phyloP scores from a whole-genome alignment of 1,140 invertebrate genomes.

The Heliconius himera region DNA sequence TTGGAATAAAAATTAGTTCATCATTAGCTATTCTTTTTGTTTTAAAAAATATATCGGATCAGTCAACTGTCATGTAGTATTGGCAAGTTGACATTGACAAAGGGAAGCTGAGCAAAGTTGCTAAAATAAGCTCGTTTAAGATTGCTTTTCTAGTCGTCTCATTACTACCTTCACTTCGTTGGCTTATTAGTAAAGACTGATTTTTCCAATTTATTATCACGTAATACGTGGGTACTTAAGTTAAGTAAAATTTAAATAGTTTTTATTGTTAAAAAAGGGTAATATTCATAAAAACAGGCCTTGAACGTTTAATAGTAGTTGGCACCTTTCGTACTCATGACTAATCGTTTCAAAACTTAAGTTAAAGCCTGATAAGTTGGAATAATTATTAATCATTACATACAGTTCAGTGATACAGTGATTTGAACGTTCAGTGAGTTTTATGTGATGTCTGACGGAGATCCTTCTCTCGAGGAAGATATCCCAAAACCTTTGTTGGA shows the following conservation, averaged over 20 bases:
- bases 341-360: conserved; percentile 40
- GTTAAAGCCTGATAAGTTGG: conserved; percentile 23
- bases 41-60: background rate
- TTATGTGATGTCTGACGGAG: conserved; percentile 79
- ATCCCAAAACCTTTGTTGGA: conserved; percentile 70
- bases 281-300: background rate
- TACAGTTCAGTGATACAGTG: conserved; percentile 28
- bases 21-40: background rate
- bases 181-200: conserved; percentile 27
- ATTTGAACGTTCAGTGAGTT: conserved; percentile 36
- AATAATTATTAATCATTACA: background rate
- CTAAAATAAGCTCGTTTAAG: conserved; percentile 27
- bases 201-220: conserved; percentile 24
- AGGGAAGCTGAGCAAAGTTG: conserved; percentile 11
- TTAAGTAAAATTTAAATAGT: conserved; percentile 15
- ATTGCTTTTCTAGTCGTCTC: conserved; percentile 32
- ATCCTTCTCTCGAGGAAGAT: conserved; percentile 80
- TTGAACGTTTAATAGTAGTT: conserved; percentile 4
- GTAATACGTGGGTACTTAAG: conserved; percentile 30
- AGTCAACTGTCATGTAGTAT: background rate
- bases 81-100: conserved; percentile 16
- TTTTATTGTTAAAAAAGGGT: conserved; percentile 8
- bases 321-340: background rate
- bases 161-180: conserved; percentile 17
- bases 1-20: background rate